A percentile compares a stretch with the other conserved stretches of the same genome.
These are phyloP conservation scores for Holothuria scabra DNA, from an alignment of 53 echinoderm and acorn worm species.

Conservation along the genomic window DNA sequence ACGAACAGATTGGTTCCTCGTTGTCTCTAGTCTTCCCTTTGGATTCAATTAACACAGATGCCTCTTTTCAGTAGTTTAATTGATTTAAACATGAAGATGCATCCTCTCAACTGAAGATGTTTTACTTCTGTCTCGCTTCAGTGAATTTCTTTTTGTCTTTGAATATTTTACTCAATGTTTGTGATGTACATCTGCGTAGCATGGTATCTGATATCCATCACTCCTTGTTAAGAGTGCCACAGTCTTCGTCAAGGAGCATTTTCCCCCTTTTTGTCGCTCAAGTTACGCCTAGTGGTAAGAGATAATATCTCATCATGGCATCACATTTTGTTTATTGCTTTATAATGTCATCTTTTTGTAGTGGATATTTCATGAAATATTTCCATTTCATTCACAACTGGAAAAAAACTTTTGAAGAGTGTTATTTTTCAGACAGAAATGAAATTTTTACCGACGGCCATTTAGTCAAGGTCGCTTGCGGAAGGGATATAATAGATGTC, in stretches of 20 bases:
- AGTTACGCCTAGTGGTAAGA: conserved; percentile 26
- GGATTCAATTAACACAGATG: too few species aligned
- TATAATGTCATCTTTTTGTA: conserved; percentile 8
- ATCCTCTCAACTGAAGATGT: too few species aligned
- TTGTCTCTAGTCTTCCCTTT: too few species aligned
- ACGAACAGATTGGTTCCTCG: too few species aligned
- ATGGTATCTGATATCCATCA: conserved; percentile 5
- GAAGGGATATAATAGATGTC: conserved; percentile 9
- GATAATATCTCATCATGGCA: conserved; percentile 22
- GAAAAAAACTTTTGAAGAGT: conserved; percentile 9
- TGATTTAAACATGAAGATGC: too few species aligned
- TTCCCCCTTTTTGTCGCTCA: conserved; percentile 6
- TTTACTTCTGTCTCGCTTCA: too few species aligned
- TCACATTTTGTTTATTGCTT: conserved; percentile 25
- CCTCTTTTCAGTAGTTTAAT: too few species aligned
- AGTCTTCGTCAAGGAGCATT: neutral
- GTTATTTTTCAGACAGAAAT: conserved; percentile 30
- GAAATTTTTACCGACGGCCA: conserved; percentile 33
- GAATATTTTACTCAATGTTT: too few species aligned
- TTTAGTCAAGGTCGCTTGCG: conserved; percentile 22
- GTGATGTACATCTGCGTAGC: conserved; percentile 2
- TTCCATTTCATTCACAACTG: conserved; percentile 15
- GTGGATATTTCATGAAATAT: conserved; percentile 6
- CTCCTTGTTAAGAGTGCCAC: neutral
- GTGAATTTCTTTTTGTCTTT: too few species aligned